A percentile compares a stretch with the other conserved stretches of the same genome.
Evolutionary conservation across 2,113 vertebrate genomes (phyloP).

Genomic region (Ctenodactylus gundi): DNA sequence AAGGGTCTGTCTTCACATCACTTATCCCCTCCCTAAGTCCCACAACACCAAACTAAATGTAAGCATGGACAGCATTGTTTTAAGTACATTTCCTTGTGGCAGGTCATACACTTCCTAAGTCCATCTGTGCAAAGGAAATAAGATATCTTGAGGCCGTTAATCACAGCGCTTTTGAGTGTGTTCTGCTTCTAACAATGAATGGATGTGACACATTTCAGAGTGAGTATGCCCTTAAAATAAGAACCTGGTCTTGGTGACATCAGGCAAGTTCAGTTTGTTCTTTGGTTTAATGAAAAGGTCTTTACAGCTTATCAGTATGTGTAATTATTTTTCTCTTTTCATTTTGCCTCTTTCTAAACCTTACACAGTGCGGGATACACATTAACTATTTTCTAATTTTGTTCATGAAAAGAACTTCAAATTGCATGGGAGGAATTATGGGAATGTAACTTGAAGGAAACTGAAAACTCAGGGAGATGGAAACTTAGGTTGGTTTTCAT

Average conservation of each 20-base stretch:
- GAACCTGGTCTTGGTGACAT: background rate
- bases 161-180: background rate
- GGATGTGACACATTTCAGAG: background rate
- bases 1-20: fast-evolving
- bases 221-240: background rate
- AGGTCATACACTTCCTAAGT: background rate
- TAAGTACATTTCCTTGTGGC: background rate
- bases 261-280: background rate
- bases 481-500: conserved; percentile 4
- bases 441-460: background rate
- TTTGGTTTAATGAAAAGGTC: background rate
- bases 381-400: background rate
- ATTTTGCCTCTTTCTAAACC: background rate
- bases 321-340: conserved; percentile 12
- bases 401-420: background rate
- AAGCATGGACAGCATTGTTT: background rate
- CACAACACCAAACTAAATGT: too few species aligned
- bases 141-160: background rate
- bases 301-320: background rate
- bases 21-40: background rate
- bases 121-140: background rate
- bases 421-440: background rate
- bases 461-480: background rate
- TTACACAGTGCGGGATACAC: background rate
- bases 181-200: background rate